These are phyloP conservation scores for Gymnothorax reevesii DNA, from an alignment of 2,797 vertebrate species.

Conservation along the genomic window DNA sequence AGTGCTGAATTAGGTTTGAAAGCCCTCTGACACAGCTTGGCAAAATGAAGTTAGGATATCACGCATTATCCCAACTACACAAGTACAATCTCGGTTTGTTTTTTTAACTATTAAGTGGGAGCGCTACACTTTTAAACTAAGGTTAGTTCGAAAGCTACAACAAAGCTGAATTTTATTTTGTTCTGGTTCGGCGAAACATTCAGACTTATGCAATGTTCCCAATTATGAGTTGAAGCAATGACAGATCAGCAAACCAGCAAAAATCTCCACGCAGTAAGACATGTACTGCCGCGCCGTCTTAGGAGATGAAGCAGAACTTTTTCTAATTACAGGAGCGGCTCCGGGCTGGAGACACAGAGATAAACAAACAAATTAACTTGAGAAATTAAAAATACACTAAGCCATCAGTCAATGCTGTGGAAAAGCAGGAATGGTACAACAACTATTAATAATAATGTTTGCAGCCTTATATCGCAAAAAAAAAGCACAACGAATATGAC, in stretches of 20 bases:
- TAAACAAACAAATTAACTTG: not conserved
- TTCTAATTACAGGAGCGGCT: not conserved
- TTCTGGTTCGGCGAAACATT: not conserved
- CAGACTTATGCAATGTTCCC: not conserved
- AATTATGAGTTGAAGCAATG: not conserved
- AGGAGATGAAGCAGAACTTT: not conserved
- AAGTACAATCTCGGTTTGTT: not conserved
- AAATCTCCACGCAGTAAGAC: not conserved
- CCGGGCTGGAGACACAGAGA: not conserved
- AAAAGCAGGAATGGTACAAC: not conserved
- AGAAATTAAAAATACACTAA: not conserved
- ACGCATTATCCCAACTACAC: not conserved
- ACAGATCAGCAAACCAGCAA: not conserved
- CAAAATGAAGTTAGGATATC: not conserved
- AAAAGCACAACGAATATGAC: not conserved
- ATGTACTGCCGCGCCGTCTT: too few relatives aligned
- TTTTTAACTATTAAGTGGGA: not conserved
- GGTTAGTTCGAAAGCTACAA: not conserved
- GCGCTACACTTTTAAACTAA: not conserved
- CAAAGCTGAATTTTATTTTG: not conserved
- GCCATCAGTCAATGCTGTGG: not conserved
- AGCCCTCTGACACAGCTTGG: too few relatives aligned
- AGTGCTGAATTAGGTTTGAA: too few relatives aligned
- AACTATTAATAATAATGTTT: not conserved
- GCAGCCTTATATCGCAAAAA: not conserved